Conservation (phyloP, 2,888 invertebrate species). For the Drosophila mimetica region DNA sequence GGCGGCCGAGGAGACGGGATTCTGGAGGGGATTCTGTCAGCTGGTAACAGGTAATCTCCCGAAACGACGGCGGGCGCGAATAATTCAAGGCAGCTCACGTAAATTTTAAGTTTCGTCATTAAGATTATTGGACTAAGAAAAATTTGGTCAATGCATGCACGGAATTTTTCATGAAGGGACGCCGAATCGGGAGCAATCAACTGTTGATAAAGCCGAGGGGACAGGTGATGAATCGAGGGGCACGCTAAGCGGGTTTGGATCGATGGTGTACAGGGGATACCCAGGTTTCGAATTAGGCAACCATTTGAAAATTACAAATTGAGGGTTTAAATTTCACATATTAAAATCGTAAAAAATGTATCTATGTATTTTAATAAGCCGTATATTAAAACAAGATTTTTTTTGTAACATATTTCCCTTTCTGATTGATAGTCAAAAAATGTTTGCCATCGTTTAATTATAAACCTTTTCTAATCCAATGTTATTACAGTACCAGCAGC, state of each 20-base stretch:
- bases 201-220: conserved; percentile 1
- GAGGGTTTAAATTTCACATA: not conserved
- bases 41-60: conserved; percentile 69
- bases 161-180: conserved; percentile 70
- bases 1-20: conserved; percentile 19
- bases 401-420: too few relatives aligned
- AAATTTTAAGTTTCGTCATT: conserved; percentile 79
- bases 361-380: too few relatives aligned
- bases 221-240: conserved; percentile 28
- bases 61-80: conserved; percentile 30
- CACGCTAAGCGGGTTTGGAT: conserved; percentile 16
- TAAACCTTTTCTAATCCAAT: not conserved
- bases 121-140: conserved; percentile 77
- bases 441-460: too few relatives aligned
- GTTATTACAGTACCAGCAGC: not conserved
- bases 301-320: not conserved
- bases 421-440: too few relatives aligned
- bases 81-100: conserved; percentile 75
- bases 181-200: conserved; percentile 19
- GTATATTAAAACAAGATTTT: too few relatives aligned
- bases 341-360: too few relatives aligned
- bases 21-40: conserved; percentile 13
- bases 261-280: not conserved
- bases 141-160: conserved; percentile 68
- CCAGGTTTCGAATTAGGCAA: not conserved